Percentiles rank a stretch among this genome's conserved stretches.
Evolutionary conservation across 2,888 invertebrate genomes (phyloP).

Genomic region (Synergus itoensis): DNA sequence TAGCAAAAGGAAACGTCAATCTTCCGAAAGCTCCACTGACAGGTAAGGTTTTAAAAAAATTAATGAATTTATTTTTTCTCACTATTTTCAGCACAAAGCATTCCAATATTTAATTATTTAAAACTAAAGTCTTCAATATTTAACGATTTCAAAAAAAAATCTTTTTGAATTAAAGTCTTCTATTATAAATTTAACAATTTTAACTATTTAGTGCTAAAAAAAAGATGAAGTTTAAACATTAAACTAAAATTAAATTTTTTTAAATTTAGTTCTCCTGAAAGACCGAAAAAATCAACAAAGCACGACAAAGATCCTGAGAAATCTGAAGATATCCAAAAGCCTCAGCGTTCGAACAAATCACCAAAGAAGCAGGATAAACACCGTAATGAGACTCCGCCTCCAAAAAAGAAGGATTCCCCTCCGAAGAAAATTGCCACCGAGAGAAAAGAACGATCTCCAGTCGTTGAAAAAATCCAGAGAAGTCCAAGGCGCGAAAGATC

Average conservation of each 20-base stretch:
- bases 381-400: conserved; percentile 62
- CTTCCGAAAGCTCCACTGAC: conserved; percentile 80
- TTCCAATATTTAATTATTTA: conserved; percentile 23
- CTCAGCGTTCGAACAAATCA: conserved; percentile 61
- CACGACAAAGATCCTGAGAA: conserved; percentile 66
- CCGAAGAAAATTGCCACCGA: conserved; percentile 59
- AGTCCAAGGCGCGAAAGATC: conserved; percentile 59
- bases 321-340: conserved; percentile 53
- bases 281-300: conserved; percentile 67
- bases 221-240: too few relatives aligned
- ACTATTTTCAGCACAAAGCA: neutral
- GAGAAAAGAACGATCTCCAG: conserved; percentile 70
- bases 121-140: neutral
- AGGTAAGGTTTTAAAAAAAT: conserved; percentile 74
- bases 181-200: neutral
- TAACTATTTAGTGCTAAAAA: neutral
- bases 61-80: too few relatives aligned
- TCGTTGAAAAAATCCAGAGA: conserved; percentile 70
- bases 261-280: conserved; percentile 68
- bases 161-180: neutral
- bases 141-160: neutral
- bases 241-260: conserved; percentile 21
- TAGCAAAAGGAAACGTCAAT: conserved; percentile 80
- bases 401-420: conserved; percentile 60
- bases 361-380: conserved; percentile 63